Base-by-base conservation (phyloP, 2,113 vertebrate genomes). In the Aegotheles bennettii region DNA sequence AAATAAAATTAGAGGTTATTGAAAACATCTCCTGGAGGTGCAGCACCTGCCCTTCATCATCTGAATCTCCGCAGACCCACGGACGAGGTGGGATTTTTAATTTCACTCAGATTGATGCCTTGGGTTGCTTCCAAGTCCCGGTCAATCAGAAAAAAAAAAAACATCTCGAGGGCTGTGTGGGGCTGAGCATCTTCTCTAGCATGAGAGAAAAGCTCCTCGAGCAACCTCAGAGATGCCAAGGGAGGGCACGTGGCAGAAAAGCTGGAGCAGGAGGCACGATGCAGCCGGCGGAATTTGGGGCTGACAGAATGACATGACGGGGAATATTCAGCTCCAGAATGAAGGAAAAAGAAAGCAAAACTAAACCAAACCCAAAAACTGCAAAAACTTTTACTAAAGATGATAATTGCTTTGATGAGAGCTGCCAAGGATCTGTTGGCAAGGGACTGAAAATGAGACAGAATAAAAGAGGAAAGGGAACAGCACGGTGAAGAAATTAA, bases 361-460 rank as follows among this genome's bases (percentile, higher is more conserved):
- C n/a, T n/a, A 40, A 60, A 50, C 23, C 48, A 63, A 42, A 43
- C 26, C 48, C 48, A 11, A 21, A 59, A 54, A 69, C 57, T 61
- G 71, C 50, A 92, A 79, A 88, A 74, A 83, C 63, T 65, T 78
- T 48, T 26, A 19, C 45, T 85, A 43, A 89, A 85, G 86, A 85
- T 76, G 89, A 82, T 92, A 94, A 92, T 92, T 92, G 86, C 90
- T 86, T 92, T 86, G 68, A 50, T 53, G 71, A 68, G 82, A 89
- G 81, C 86, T 94, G 90, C 93, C 90, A 92, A 86, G 71, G 85
- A 89, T 50, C 86, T 74, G 82, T 42, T 89, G 86, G 93, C 90
- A 86, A 74, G 86, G 82, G 82, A 51, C 42, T 74, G 90, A 35
- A 57, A 82, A 82, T 57, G 93, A 83, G 71, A 35, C 45, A 38